Evolutionary conservation across 2,888 invertebrate species (phyloP), one percentile per base, ranked within the genome.

Genomic region (Diogma glabrata): DNA sequence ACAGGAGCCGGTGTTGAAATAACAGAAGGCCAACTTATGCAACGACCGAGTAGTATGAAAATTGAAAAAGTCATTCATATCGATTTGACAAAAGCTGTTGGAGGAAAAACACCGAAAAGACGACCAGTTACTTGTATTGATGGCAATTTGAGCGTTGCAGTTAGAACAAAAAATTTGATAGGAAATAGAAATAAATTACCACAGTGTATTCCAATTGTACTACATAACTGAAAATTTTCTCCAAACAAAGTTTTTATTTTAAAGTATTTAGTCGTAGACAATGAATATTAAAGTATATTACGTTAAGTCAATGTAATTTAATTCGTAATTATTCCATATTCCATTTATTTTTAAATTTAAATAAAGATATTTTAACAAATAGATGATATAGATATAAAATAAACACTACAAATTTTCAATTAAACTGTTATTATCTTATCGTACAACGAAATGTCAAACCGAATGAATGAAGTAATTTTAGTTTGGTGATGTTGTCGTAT

Each of bases 71-170:
- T 65, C 1, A 56, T 60, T 1, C 64, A 60, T n/a, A 57, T 66
- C 22, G 61, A 62, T 8, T 52, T 64, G 22, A 61, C 16, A 4
- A 49, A 49, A 17, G 20, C 17, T 6, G 3, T 8, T 2, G 19
- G 5, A 19, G 19, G 9, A 3, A 17, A 38, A 20, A 14, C 14
- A 4, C 6, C 10, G 7, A 36, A 54, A 10, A 30, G 56, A 4
- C 72, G 76, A 1, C 76, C 76, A 38, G 72, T 75, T 1, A 76
- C 76, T 0, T 77, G 75, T 55, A 72, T 77, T 49, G 79, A 79
- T 60, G 79, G 78, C 5, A 77, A 73, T 49, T 66, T 77, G 1
- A 75, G 75, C 3, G 78, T 75, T 61, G 75, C 73, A 1, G 76
- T 79, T 9, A 69, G 75, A 52, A 48, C n/a, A 9, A 10, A 30